These are phyloP conservation scores for Lasius platythorax DNA, from an alignment of 2,888 invertebrate species.

Conservation along the genomic window DNA sequence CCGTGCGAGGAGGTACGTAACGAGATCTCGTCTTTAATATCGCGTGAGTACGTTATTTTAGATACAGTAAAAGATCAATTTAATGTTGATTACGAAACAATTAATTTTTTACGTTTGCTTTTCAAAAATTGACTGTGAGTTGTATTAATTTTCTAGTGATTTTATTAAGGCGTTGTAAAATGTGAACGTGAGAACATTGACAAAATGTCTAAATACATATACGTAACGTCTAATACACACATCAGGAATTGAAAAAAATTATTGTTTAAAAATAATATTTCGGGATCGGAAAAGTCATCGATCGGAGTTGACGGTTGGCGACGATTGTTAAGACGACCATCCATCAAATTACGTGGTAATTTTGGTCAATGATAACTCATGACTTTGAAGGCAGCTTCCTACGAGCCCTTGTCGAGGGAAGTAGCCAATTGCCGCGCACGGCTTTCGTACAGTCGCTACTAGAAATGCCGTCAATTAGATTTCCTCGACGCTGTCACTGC, in stretches of 20 bases:
- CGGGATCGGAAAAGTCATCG: slow-evolving; percentile 65
- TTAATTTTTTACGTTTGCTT: not conserved
- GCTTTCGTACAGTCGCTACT: slow-evolving; percentile 83
- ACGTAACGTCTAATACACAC: not conserved
- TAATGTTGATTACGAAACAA: not conserved
- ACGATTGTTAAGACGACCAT: slow-evolving; percentile 71
- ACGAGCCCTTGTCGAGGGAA: slow-evolving; percentile 84
- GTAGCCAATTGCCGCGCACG: slow-evolving; percentile 83
- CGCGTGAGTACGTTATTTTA: not conserved
- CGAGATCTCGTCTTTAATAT: slow-evolving; percentile 20
- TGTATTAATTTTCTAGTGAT: not conserved
- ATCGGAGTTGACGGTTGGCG: slow-evolving; percentile 64
- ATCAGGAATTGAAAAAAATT: not conserved
- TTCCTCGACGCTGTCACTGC: slow-evolving; percentile 35
- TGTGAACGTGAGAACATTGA: not conserved
- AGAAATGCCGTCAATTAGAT: slow-evolving; percentile 77
- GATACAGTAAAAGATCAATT: not conserved
- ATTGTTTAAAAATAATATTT: slow-evolving; percentile 5
- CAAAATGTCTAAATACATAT: not conserved
- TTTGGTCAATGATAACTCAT: slow-evolving; percentile 85
- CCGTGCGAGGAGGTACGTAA: slow-evolving; percentile 46
- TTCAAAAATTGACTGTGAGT: not conserved
- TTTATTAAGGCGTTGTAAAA: not conserved
- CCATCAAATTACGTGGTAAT: slow-evolving; percentile 81
- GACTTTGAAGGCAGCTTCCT: slow-evolving; percentile 86